Evolutionary conservation across 2,888 invertebrate species (phyloP).

Genomic region (Teleiodes luculella): DNA sequence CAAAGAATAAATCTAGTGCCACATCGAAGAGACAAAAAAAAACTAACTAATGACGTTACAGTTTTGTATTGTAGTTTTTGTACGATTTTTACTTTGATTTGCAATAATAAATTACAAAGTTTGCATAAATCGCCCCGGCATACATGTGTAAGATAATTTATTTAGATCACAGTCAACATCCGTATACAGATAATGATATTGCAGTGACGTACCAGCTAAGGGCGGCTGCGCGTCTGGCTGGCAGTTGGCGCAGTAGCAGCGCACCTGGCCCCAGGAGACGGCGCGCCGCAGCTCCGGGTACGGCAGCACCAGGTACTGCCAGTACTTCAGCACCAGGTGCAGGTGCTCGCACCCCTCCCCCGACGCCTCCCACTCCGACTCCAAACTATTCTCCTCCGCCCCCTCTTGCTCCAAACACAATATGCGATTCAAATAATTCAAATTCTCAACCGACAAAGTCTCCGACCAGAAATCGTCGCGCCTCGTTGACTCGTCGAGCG

Average conservation of each 20-base stretch:
- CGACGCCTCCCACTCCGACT: constrained; percentile 54
- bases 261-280: constrained; percentile 60
- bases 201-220: constrained; percentile 55
- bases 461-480: constrained; percentile 56
- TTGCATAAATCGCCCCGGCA: no score
- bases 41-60: no score
- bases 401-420: constrained; percentile 49
- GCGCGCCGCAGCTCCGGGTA: constrained; percentile 58
- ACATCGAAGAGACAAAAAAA: no score
- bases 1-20: no score
- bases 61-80: no score
- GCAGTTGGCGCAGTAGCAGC: constrained; percentile 57
- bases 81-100: no score
- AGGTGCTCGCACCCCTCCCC: constrained; percentile 60
- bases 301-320: constrained; percentile 54
- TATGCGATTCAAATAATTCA: constrained; percentile 55
- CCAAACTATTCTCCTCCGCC: constrained; percentile 43
- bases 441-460: constrained; percentile 47
- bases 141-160: no score
- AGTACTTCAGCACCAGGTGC: constrained; percentile 60
- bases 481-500: constrained; percentile 60
- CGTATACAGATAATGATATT: no score
- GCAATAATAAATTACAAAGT: no score
- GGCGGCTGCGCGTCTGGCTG: constrained; percentile 46
- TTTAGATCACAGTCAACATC: not conserved